Base-by-base conservation (phyloP, 2,797 vertebrate species). In the Mionectes olivaceus region DNA sequence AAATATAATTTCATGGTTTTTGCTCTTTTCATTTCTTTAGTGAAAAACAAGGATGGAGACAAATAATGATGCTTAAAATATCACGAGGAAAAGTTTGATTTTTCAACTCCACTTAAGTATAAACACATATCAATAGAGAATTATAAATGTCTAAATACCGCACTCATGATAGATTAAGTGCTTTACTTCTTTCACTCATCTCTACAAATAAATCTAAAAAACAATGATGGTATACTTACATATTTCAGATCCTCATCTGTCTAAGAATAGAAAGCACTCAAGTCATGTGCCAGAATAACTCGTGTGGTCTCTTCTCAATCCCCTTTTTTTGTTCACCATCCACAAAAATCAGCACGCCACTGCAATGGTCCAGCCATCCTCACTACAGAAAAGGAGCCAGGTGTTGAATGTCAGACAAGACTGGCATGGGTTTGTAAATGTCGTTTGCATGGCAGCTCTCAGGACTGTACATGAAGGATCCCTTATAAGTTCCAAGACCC, bases 341-440 rank as follows among this genome's bases (percentile, higher is more conserved):
- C 93, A 89, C 86, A 94, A 94, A 96, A 95, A 93, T 92, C 94
- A 90, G 81, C 30, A 67, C 7, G 22, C 83, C 93, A 87, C 61
- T 76, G 90, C 87, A 83, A 7, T 64, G 89, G 87, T 87, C 94
- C 94, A 96, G 95, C 93, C 92, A 95, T 96, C 60, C 90, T 94
- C 95, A 90, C 93, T 92, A 94, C 64, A 93, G 92, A 92, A 95
- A 96, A 94, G 83, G 91, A 95, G 91, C 68, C 92, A 90, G 87
- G 94, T 81, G 71, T 96, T 96, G 83, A 28, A 32, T 24, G 71
- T 95, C 94, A 96, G 94, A 95, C 89, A 92, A 90, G 71, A 88
- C 50, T 50, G 33, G 68, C 47, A 94, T 35, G 46, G 59, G 64
- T 68, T 89, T 73, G 18, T 44, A 85, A 59, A 83, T 3, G 27